Conservation (phyloP, 2,888 invertebrate species). For the Melolontha melolontha region DNA sequence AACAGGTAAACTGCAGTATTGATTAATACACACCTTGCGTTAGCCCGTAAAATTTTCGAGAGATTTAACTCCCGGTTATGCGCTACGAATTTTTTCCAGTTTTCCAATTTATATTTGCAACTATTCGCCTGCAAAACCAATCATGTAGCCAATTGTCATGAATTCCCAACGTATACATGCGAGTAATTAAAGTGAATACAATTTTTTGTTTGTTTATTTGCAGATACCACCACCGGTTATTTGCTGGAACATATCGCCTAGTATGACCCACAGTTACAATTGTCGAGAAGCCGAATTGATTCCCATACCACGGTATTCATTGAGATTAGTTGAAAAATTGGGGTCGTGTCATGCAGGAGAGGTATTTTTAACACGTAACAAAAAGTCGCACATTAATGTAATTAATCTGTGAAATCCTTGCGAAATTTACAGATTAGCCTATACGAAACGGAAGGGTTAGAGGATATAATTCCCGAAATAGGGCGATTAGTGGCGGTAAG, state of each 20-base stretch:
- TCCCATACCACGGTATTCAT: conserved; percentile 69
- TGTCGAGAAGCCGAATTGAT: conserved; percentile 71
- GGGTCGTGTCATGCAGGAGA: conserved; percentile 72
- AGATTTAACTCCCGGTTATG: conserved; percentile 5
- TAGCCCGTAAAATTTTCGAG: conserved; percentile 7
- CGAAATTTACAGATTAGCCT: conserved; percentile 66
- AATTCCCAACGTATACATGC: conserved; percentile 19
- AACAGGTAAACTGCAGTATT: conserved; percentile 21
- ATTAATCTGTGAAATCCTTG: conserved; percentile 50
- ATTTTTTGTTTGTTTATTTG: conserved; percentile 29
- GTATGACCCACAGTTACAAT: conserved; percentile 72
- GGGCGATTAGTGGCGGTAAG: conserved; percentile 70
- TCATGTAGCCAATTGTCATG: conserved; percentile 26
- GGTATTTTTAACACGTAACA: conserved; percentile 58
- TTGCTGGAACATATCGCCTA: conserved; percentile 73
- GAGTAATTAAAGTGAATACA: conserved; percentile 28
- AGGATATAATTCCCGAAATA: conserved; percentile 66
- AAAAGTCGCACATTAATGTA: conserved; percentile 48
- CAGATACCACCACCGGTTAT: conserved; percentile 71
- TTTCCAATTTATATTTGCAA: conserved; percentile 21
- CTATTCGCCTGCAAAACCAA: conserved; percentile 20
- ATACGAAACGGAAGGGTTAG: conserved; percentile 69
- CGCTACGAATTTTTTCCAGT: conserved; percentile 13
- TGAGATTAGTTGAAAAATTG: conserved; percentile 70
- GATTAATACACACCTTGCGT: conserved; percentile 37